phyloP scores from a whole-genome alignment of 2,113 vertebrate genomes.

The Larimichthys polyactis region DNA sequence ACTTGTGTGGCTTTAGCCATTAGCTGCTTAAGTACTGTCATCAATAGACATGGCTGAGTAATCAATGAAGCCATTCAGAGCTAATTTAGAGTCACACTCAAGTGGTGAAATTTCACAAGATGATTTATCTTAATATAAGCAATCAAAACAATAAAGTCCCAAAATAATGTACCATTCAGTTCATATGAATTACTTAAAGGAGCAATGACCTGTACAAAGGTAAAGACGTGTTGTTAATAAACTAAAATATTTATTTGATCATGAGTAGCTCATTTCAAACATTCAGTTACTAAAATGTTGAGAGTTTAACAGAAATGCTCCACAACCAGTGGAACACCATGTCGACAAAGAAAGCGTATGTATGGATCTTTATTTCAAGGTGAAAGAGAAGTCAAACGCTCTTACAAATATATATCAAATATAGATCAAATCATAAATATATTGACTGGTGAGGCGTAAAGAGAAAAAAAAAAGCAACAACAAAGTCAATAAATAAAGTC shows the following conservation, averaged over 20 bases:
- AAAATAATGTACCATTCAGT: not conserved
- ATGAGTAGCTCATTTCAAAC: not conserved
- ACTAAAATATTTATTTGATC: not conserved
- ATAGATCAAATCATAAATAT: conserved; percentile 90
- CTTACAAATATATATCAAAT: conserved; percentile 88
- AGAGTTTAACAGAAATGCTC: conserved; percentile 1
- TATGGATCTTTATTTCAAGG: conserved; percentile 92
- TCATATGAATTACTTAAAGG: not conserved
- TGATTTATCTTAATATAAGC: conserved; percentile 18
- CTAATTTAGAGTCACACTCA: conserved; percentile 73
- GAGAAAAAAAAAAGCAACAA: conserved; percentile 79
- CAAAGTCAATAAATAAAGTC: conserved; percentile 87
- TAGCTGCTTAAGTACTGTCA: conserved; percentile 73
- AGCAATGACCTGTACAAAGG: not conserved
- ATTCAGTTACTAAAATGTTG: not conserved
- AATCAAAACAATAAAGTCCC: conserved; percentile 15
- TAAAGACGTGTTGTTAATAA: not conserved
- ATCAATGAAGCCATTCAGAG: conserved; percentile 82
- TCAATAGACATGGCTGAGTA: conserved; percentile 78
- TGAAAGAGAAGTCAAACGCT: conserved; percentile 90
- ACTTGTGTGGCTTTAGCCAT: conserved; percentile 60
- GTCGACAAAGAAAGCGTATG: conserved; percentile 30
- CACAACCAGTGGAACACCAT: not conserved
- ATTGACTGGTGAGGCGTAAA: conserved; percentile 76
- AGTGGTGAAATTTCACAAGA: conserved; percentile 40